Base-by-base conservation (phyloP, 2,888 invertebrate genomes). In the Odontocolon sp. region DNA sequence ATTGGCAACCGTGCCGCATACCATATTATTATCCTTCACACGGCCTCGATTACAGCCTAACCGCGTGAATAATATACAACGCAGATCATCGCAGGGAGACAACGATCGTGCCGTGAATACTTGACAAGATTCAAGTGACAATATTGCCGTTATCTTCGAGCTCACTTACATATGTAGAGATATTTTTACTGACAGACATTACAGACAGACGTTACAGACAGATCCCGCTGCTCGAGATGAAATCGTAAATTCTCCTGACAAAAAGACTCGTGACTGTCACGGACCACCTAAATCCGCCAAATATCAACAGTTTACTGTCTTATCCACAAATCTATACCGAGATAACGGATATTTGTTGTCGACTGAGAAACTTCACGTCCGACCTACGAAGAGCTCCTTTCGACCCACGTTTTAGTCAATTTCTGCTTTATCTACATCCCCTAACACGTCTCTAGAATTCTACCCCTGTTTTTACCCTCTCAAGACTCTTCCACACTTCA, bases 21-120 rank as follows among this genome's bases (percentile, higher is more conserved):
- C 59, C 47, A 18, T 69, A 73, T 77, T 57, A 77, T 77, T 77
- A 76, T 72, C 64, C 64, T 66, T 77, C 69, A 61, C 66, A 75
- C 67, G 66, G 50, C 14, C 61, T 50, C 56, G 66, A 78, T 75
- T 66, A 40, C 59, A 59, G 68, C 47, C 38, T 50, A 14, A 45
- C 67, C 45, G 73, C 64, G 56, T 54, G 52, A 57, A 70, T 76
- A 70, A 76, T 70, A 69, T 63, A 67, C 45, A 16, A 31, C 16
- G 18, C 31, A 31, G 33, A 33, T 2, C 28, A 28, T 21, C 42
- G 18, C 54, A 5, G 21, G 31, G 23, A 21, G 28, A 54, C 26
- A 40, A 9, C 26, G 11, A 8, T 33, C 68, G 47, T 68, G 57
- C 33, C 45, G 26, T 26, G 68, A 68, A 68, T 68, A 57, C 16